Percentiles rank a stretch among this genome's conserved stretches.
These are phyloP conservation scores for Eristalis arbustorum DNA, from an alignment of 2,888 invertebrate genomes.

Conservation along the genomic window DNA sequence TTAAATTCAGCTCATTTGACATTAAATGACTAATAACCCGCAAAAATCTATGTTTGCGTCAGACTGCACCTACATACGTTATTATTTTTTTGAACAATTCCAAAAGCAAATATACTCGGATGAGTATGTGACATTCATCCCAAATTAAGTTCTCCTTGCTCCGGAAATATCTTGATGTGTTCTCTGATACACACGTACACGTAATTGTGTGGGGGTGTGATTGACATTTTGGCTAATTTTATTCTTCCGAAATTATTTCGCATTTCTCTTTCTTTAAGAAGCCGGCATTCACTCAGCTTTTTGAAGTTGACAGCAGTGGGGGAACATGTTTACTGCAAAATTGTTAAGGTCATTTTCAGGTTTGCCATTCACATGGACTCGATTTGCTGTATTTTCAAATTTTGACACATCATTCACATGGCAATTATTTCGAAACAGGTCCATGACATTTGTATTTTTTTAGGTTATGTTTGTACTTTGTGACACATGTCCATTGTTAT, in stretches of 20 bases:
- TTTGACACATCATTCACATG: too few species aligned
- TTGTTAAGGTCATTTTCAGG: background rate
- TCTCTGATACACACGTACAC: background rate
- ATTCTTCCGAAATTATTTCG: background rate
- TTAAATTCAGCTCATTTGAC: background rate
- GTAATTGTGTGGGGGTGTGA: background rate
- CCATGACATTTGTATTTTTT: too few species aligned
- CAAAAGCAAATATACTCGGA: background rate
- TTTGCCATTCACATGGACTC: too few species aligned
- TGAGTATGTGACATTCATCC: background rate
- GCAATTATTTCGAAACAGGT: too few species aligned
- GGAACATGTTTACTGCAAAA: background rate
- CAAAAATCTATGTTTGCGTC: background rate
- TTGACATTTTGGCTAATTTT: background rate
- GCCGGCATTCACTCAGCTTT: background rate
- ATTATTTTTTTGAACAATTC: background rate
- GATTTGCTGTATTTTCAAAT: too few species aligned
- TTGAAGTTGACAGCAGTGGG: background rate
- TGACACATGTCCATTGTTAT: too few species aligned
- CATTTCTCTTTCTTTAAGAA: background rate
- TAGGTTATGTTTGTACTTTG: too few species aligned
- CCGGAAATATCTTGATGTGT: background rate
- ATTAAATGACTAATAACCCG: background rate
- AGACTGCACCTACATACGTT: background rate
- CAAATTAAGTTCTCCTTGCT: background rate